A percentile compares a stretch with the other conserved stretches of the same genome.
Conservation (phyloP, 2,113 vertebrate species). For the Panurus biarmicus region DNA sequence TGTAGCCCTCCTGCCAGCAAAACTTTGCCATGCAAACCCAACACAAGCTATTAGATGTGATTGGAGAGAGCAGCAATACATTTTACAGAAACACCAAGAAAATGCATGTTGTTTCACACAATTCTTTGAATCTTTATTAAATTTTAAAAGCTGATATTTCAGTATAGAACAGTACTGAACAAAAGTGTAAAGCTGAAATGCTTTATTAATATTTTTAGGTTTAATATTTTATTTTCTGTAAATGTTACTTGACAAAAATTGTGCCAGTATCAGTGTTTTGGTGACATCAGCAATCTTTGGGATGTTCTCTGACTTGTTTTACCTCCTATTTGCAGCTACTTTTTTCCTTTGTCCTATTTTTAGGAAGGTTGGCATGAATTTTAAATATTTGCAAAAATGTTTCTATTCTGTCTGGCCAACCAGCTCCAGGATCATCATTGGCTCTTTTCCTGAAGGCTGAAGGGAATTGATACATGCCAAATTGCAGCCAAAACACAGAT, state of each 20-base stretch:
- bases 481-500: neutral
- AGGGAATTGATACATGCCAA: neutral
- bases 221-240: neutral
- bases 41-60: neutral
- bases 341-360: neutral
- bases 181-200: neutral
- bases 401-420: neutral
- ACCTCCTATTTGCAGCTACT: neutral
- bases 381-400: neutral
- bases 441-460: neutral
- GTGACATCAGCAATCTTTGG: neutral
- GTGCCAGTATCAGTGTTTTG: neutral
- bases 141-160: neutral
- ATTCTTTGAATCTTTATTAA: neutral
- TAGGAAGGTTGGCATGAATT: neutral
- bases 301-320: neutral
- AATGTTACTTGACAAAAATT: neutral
- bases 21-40: neutral
- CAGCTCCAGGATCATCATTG: neutral
- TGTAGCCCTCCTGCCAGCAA: neutral
- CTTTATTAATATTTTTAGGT: neutral
- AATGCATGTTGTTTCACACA: neutral
- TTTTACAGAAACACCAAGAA: neutral
- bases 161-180: neutral
- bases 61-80: neutral